These are phyloP conservation scores for Notolepis coatsorum DNA, from an alignment of 2,797 vertebrate genomes.

Conservation along the genomic window DNA sequence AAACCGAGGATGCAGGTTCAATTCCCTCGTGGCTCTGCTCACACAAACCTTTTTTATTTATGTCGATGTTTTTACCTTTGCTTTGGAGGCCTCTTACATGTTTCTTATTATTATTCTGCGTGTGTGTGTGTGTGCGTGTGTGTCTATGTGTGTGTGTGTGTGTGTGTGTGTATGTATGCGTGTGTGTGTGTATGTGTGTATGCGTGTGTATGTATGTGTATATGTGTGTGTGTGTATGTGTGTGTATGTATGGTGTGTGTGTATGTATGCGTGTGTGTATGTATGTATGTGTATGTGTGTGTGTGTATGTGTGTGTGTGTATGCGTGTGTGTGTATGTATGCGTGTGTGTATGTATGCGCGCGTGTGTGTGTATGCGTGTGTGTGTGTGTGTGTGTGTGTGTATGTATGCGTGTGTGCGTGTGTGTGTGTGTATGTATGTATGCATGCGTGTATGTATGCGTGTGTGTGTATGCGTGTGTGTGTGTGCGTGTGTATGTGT, in stretches of 20 bases:
- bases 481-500: not conserved
- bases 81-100: too few relatives aligned
- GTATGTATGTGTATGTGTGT: not conserved
- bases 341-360: not conserved
- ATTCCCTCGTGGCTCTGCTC: too few relatives aligned
- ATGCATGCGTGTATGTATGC: not conserved
- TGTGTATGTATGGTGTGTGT: conserved; percentile 20
- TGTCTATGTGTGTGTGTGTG: conserved; percentile 22
- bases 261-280: not conserved
- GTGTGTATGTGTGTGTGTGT: not conserved
- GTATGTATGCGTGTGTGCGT: not conserved
- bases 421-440: not conserved
- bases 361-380: not conserved
- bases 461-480: conserved; percentile 5
- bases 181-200: conserved; percentile 2
- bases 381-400: not conserved
- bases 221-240: conserved; percentile 10
- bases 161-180: conserved; percentile 7
- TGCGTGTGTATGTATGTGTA: not conserved
- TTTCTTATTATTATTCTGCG: not conserved
- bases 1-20: too few relatives aligned
- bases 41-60: too few relatives aligned
- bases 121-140: conserved; percentile 7
- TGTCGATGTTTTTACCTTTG: too few relatives aligned
- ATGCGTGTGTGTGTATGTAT: conserved; percentile 3